Evolutionary conservation across 1,140 invertebrate species (phyloP).

Genomic region (Drosophila nannoptera): DNA sequence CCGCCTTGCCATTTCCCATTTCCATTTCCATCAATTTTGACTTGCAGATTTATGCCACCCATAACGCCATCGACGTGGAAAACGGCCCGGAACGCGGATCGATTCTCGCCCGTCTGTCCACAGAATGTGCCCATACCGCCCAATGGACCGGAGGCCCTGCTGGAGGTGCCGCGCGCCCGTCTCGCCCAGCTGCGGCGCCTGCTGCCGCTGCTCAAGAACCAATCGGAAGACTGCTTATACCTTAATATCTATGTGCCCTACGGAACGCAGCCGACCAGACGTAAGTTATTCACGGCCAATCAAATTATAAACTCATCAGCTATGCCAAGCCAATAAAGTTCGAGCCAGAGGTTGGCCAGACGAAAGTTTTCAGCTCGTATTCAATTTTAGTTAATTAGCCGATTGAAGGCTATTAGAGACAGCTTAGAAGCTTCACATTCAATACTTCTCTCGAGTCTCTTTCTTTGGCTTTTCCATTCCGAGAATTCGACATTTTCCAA

Average conservation of each 20-base stretch:
- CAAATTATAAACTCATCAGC: background rate
- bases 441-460: too few relatives aligned
- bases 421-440: too few relatives aligned
- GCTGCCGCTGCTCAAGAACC: conserved; percentile 89
- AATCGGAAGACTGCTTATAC: conserved; percentile 98
- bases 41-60: conserved; percentile 93
- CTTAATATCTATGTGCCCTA: conserved; percentile 95
- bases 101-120: conserved; percentile 92
- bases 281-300: conserved; percentile 65
- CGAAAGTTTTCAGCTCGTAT: background rate
- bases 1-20: too few relatives aligned
- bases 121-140: conserved; percentile 87
- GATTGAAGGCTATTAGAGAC: too few relatives aligned
- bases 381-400: too few relatives aligned
- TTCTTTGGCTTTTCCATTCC: too few relatives aligned
- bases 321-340: background rate
- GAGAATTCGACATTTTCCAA: too few relatives aligned
- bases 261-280: conserved; percentile 57
- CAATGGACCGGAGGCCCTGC: conserved; percentile 86
- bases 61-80: conserved; percentile 94
- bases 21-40: conserved; percentile 1
- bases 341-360: too few relatives aligned
- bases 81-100: conserved; percentile 88
- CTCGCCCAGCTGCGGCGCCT: conserved; percentile 90
- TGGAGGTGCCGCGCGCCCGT: conserved; percentile 88